A percentile compares a stretch with the other conserved stretches of the same genome.
Evolutionary conservation across 2,888 invertebrate genomes (phyloP).

Genomic region (Cerceris rybyensis): DNA sequence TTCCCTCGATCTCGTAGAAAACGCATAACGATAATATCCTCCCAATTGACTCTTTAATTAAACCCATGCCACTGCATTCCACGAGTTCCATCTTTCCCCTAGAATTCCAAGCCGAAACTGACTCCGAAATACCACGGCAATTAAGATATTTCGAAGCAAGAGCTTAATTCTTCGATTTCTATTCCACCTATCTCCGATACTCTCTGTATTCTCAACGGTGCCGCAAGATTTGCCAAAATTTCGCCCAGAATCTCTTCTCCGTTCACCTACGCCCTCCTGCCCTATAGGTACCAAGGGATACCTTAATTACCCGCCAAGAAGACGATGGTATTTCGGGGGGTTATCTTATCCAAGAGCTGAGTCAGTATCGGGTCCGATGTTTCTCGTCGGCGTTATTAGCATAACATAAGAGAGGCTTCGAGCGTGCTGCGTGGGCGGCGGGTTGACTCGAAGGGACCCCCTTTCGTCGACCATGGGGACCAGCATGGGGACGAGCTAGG

Average conservation of each 20-base stretch:
- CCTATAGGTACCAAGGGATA: slow-evolving; percentile 30
- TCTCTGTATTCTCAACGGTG: slow-evolving; percentile 10
- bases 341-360: slow-evolving; percentile 64
- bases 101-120: slow-evolving; percentile 22
- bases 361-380: slow-evolving; percentile 65
- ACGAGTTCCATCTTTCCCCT: slow-evolving; percentile 41
- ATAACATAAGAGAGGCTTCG: slow-evolving; percentile 63
- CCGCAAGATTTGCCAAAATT: slow-evolving; percentile 10
- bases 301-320: slow-evolving; percentile 55
- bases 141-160: slow-evolving; percentile 54
- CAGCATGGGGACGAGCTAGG: slow-evolving; percentile 5
- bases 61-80: slow-evolving; percentile 36
- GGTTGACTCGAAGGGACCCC: slow-evolving; percentile 26
- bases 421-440: slow-evolving; percentile 64
- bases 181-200: slow-evolving; percentile 30
- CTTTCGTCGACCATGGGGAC: slow-evolving; percentile 38
- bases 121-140: slow-evolving; percentile 31
- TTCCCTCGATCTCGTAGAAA: slow-evolving; percentile 33
- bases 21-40: slow-evolving; percentile 53
- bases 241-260: neutral
- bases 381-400: slow-evolving; percentile 64
- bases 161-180: slow-evolving; percentile 50
- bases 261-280: neutral
- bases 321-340: slow-evolving; percentile 33
- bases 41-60: slow-evolving; percentile 57